A percentile compares a stretch with the other conserved stretches of the same genome.
phyloP scores from a whole-genome alignment of 2,888 invertebrate genomes.

The Cephus pulcher region DNA sequence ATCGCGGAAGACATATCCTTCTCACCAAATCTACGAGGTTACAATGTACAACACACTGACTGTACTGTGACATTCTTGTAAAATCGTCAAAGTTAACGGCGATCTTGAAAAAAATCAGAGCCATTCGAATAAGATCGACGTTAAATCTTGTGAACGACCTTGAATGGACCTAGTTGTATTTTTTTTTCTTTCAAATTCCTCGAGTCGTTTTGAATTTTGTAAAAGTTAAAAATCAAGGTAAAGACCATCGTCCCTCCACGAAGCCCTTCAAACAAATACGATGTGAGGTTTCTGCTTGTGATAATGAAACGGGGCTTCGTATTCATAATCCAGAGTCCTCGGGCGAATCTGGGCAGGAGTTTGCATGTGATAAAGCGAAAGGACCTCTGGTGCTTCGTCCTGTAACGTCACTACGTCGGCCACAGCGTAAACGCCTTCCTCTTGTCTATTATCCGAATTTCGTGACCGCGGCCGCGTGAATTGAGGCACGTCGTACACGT shows the following conservation, averaged over 20 bases:
- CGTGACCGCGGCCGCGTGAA: conserved; percentile 39
- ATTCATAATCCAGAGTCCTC: conserved; percentile 49
- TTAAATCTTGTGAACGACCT: neutral
- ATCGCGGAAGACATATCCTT: conserved; percentile 61
- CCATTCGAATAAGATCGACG: neutral
- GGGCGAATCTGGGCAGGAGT: conserved; percentile 27
- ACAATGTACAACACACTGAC: neutral
- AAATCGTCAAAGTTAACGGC: neutral
- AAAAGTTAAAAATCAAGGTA: neutral
- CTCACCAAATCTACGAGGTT: neutral
- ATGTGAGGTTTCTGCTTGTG: conserved; percentile 58
- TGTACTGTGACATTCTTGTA: neutral
- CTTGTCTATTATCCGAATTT: conserved; percentile 27
- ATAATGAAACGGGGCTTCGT: conserved; percentile 34
- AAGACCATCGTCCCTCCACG: neutral
- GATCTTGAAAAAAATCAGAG: neutral
- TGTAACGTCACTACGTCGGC: conserved; percentile 59
- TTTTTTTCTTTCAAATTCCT: neutral
- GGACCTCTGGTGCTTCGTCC: conserved; percentile 48
- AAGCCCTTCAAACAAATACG: conserved; percentile 55
- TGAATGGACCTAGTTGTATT: neutral
- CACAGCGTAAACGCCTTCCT: conserved; percentile 59
- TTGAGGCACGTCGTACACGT: conserved; percentile 58
- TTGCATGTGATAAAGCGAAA: conserved; percentile 56
- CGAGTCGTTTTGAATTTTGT: neutral